Conservation (phyloP, 2,113 vertebrate genomes). For the Oreocharis arfaki region DNA sequence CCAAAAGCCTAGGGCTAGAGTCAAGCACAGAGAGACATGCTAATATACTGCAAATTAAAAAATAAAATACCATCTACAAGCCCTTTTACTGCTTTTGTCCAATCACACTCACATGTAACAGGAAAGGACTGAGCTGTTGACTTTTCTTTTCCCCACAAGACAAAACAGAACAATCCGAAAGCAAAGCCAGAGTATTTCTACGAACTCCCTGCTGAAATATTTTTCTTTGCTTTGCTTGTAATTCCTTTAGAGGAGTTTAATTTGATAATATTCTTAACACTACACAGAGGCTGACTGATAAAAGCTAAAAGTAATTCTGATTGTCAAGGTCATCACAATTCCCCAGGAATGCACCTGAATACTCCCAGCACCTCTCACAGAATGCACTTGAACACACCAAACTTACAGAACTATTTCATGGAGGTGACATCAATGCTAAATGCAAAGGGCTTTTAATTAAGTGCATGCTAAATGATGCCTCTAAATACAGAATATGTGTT, state of each 20-base stretch:
- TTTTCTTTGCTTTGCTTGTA: not conserved
- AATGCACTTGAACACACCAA: not conserved
- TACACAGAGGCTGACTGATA: not conserved
- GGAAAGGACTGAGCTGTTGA: not conserved
- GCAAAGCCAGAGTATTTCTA: not conserved
- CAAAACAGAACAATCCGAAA: not conserved
- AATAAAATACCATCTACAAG: not conserved
- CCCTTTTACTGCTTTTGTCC: not conserved
- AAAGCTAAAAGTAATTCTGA: not conserved
- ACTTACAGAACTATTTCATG: not conserved
- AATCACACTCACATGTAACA: not conserved
- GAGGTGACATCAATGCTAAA: not conserved
- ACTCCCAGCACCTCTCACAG: not conserved
- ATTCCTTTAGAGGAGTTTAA: not conserved
- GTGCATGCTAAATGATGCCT: not conserved
- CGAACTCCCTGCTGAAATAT: not conserved
- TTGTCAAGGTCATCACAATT: not conserved
- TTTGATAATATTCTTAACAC: not conserved
- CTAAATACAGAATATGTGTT: not conserved
- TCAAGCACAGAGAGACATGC: not conserved
- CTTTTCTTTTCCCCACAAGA: not conserved
- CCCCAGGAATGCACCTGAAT: not conserved
- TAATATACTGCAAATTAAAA: not conserved
- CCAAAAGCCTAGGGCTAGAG: not conserved
- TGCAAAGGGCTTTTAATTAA: not conserved